Percentiles rank a stretch among this genome's conserved stretches.
phyloP scores from a whole-genome alignment of 2,888 invertebrate species.

The Yponomeuta sedellus region DNA sequence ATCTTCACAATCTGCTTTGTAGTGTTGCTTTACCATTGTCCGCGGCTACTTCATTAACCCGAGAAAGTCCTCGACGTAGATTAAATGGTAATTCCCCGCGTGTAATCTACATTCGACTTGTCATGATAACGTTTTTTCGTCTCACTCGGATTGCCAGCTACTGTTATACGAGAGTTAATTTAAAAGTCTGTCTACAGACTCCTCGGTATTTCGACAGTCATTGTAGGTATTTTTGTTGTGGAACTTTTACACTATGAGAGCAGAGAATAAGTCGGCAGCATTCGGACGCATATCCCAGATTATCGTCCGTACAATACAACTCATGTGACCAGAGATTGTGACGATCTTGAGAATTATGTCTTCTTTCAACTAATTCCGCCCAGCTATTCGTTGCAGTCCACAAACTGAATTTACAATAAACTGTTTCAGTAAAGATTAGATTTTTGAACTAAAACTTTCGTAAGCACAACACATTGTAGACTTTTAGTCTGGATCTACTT shows the following conservation, averaged over 20 bases:
- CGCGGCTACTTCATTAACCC: not conserved
- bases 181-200: not conserved
- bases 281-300: not conserved
- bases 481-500: too few species aligned
- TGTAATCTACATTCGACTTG: not conserved
- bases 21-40: not conserved
- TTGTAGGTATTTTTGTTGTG: not conserved
- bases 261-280: not conserved
- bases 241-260: not conserved
- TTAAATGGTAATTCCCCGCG: not conserved
- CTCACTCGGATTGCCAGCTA: not conserved
- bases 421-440: too few species aligned
- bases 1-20: not conserved
- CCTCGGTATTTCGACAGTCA: not conserved
- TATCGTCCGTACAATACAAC: too few species aligned
- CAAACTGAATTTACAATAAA: too few species aligned
- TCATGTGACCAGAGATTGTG: too few species aligned
- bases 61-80: not conserved
- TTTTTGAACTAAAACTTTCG: too few species aligned
- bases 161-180: not conserved
- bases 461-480: too few species aligned
- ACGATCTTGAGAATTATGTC: too few species aligned
- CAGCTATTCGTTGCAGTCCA: too few species aligned
- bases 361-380: too few species aligned
- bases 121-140: not conserved